Evolutionary conservation across 2,113 vertebrate species (phyloP).

Genomic region (Dunckerocampus dactyliophorus): DNA sequence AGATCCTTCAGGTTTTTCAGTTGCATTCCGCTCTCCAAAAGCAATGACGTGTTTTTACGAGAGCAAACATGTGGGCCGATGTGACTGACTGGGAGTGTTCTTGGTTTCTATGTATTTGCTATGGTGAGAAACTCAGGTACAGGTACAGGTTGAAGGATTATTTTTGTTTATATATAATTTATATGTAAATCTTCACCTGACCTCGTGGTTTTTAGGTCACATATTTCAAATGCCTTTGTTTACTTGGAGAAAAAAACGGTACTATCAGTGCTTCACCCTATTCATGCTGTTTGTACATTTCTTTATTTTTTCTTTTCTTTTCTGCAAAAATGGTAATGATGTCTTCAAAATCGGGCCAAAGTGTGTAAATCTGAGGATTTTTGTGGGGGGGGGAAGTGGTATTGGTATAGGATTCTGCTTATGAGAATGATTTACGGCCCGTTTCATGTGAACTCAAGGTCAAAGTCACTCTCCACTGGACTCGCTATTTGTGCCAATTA

Average conservation of each 20-base stretch:
- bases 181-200: conserved; percentile 24
- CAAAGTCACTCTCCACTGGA: not conserved
- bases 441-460: conserved; percentile 5
- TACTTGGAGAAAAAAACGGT: conserved; percentile 33
- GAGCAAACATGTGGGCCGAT: conserved; percentile 20
- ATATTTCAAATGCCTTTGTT: conserved; percentile 58
- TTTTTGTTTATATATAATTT: conserved; percentile 3
- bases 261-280: conserved; percentile 18
- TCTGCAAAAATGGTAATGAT: conserved; percentile 9
- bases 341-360: conserved; percentile 50
- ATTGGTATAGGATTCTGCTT: conserved; percentile 25
- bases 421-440: not conserved
- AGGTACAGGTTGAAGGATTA: conserved; percentile 37
- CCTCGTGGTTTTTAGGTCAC: conserved; percentile 36
- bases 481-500: conserved; percentile 43
- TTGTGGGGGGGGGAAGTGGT: not conserved
- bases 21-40: conserved; percentile 29
- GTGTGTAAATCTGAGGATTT: not conserved
- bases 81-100: conserved; percentile 15
- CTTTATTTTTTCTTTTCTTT: conserved; percentile 32
- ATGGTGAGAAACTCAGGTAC: conserved; percentile 62
- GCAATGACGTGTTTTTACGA: conserved; percentile 22
- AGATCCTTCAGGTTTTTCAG: conserved; percentile 31
- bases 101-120: conserved; percentile 29
- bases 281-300: conserved; percentile 26